Evolutionary conservation across 2,888 invertebrate species (phyloP).

Genomic region (Incurvaria masculella): DNA sequence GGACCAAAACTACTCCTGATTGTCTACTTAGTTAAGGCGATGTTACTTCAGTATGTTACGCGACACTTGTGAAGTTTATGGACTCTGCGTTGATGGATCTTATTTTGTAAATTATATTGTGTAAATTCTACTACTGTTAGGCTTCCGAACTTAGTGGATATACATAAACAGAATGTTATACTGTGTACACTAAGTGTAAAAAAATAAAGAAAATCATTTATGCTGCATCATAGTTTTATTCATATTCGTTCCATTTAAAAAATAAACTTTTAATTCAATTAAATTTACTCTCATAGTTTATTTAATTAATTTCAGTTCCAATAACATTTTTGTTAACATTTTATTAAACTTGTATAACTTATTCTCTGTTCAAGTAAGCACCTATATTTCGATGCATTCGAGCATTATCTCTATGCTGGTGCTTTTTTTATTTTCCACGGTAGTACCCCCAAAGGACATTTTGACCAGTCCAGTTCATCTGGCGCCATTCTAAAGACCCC

Average conservation of each 20-base stretch:
- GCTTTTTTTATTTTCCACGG: slow-evolving; percentile 36
- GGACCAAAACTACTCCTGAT: background rate
- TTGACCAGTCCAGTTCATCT: slow-evolving; percentile 34
- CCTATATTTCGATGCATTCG: background rate
- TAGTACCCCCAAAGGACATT: slow-evolving; percentile 48
- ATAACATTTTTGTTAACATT: too few species aligned
- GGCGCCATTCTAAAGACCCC: slow-evolving; percentile 36
- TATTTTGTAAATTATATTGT: slow-evolving; percentile 44
- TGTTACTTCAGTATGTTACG: slow-evolving; percentile 27
- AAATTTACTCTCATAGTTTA: slow-evolving; percentile 1
- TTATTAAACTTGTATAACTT: too few species aligned
- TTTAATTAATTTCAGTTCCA: too few species aligned
- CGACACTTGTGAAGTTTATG: slow-evolving; percentile 27
- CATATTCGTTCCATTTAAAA: too few species aligned
- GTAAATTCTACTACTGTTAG: slow-evolving; percentile 53
- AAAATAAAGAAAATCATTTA: slow-evolving; percentile 31
- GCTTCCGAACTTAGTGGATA: slow-evolving; percentile 49
- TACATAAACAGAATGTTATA: slow-evolving; percentile 49
- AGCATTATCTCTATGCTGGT: background rate
- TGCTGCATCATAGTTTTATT: background rate
- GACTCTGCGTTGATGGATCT: slow-evolving; percentile 33
- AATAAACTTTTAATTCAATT: background rate
- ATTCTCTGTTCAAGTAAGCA: too few species aligned
- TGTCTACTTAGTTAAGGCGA: background rate
- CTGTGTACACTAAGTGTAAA: slow-evolving; percentile 48